Conservation (phyloP, 2,888 invertebrate genomes). For the Tortrix viridana region DNA sequence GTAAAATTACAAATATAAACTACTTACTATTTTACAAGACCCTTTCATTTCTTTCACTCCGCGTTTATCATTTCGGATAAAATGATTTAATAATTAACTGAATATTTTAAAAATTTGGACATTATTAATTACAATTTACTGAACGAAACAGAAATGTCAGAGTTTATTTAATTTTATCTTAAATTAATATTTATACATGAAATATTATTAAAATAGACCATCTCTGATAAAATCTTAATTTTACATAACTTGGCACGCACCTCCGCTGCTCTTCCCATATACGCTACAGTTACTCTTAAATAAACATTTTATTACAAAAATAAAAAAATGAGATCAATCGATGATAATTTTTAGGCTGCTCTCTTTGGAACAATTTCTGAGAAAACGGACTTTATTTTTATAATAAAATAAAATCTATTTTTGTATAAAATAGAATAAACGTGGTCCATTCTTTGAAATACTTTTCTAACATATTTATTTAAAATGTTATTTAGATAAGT, state of each 20-base stretch:
- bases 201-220: slow-evolving; percentile 67
- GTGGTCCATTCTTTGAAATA: slow-evolving; percentile 58
- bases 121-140: slow-evolving; percentile 39
- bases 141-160: slow-evolving; percentile 51
- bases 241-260: slow-evolving; percentile 75
- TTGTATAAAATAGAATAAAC: slow-evolving; percentile 48
- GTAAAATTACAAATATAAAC: slow-evolving; percentile 27
- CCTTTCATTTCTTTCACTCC: slow-evolving; percentile 35
- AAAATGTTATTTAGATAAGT: slow-evolving; percentile 41
- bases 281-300: slow-evolving; percentile 64
- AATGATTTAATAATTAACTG: slow-evolving; percentile 41
- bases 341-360: slow-evolving; percentile 83
- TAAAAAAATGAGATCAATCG: slow-evolving; percentile 83
- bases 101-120: slow-evolving; percentile 35
- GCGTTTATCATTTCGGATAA: slow-evolving; percentile 32
- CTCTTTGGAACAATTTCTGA: slow-evolving; percentile 82
- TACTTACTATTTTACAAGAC: slow-evolving; percentile 30
- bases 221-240: slow-evolving; percentile 67
- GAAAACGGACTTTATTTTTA: slow-evolving; percentile 58
- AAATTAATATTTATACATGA: slow-evolving; percentile 64
- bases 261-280: slow-evolving; percentile 53
- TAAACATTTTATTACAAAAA: slow-evolving; percentile 78
- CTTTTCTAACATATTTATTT: slow-evolving; percentile 35
- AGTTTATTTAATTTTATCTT: slow-evolving; percentile 48
- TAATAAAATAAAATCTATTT: slow-evolving; percentile 48